phyloP scores from a whole-genome alignment of 2,797 vertebrate genomes.

The Taeniopygia guttata region DNA sequence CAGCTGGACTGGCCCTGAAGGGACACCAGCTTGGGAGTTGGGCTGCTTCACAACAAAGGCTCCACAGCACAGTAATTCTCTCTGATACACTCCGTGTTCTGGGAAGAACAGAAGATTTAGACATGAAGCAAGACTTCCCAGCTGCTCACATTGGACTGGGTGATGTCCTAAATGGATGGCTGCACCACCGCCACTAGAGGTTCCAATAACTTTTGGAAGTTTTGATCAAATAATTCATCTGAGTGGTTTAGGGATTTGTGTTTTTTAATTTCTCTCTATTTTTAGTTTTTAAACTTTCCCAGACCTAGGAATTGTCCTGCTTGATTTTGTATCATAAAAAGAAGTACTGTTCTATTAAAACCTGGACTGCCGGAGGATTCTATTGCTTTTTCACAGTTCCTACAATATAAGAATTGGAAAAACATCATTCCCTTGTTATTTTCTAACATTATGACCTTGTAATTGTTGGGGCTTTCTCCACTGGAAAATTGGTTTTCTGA shows the following conservation, averaged over 20 bases:
- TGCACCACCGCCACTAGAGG: fast-evolving
- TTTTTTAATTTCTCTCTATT: neutral
- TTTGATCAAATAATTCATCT: neutral
- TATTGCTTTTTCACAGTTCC: neutral
- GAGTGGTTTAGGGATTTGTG: neutral
- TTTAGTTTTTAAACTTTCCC: neutral
- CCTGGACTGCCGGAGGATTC: neutral
- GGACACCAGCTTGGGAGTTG: neutral
- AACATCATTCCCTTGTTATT: neutral
- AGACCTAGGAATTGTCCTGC: neutral
- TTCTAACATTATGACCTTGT: neutral
- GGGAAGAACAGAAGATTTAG: neutral
- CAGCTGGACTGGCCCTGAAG: neutral
- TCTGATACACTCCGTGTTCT: fast-evolving
- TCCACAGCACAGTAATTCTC: fast-evolving
- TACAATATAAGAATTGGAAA: neutral
- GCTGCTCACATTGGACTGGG: neutral
- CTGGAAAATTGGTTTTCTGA: neutral
- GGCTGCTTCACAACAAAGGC: neutral
- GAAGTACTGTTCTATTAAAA: neutral
- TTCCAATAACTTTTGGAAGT: neutral
- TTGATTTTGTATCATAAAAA: neutral
- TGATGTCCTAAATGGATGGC: neutral
- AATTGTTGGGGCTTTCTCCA: neutral
- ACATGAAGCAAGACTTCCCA: neutral